phyloP scores from a whole-genome alignment of 2,888 invertebrate genomes.

The Troides oblongomaculatus region DNA sequence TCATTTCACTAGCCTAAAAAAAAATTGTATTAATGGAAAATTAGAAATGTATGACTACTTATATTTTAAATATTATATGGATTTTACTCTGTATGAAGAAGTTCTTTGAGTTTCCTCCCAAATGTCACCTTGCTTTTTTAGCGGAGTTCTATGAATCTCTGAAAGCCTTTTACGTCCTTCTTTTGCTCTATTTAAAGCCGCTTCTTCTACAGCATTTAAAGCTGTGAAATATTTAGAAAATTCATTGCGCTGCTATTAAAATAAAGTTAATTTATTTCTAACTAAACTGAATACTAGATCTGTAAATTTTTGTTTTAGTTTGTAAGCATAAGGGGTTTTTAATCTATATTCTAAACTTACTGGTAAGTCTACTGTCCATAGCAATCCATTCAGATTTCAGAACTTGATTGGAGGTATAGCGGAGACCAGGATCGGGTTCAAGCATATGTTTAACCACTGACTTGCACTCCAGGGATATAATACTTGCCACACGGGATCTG shows the following conservation, averaged over 20 bases:
- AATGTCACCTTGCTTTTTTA: slow-evolving; percentile 64
- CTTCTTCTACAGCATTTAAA: slow-evolving; percentile 80
- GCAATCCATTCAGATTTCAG: slow-evolving; percentile 83
- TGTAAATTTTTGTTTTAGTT: not conserved
- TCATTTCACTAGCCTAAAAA: slow-evolving; percentile 70
- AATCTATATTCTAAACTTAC: slow-evolving; percentile 51
- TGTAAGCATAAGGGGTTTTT: not conserved
- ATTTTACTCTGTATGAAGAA: slow-evolving; percentile 50
- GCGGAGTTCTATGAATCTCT: slow-evolving; percentile 47
- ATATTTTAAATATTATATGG: slow-evolving; percentile 1
- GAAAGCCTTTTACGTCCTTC: slow-evolving; percentile 68
- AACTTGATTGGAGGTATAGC: slow-evolving; percentile 80
- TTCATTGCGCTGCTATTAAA: not conserved
- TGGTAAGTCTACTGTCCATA: slow-evolving; percentile 83
- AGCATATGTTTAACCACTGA: slow-evolving; percentile 82
- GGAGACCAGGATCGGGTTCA: slow-evolving; percentile 83
- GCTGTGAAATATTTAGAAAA: slow-evolving; percentile 44
- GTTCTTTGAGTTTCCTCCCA: slow-evolving; percentile 49
- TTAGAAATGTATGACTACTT: slow-evolving; percentile 3
- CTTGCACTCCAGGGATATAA: slow-evolving; percentile 81
- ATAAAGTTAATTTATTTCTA: not conserved
- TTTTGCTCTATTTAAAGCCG: slow-evolving; percentile 80
- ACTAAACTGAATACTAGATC: not conserved
- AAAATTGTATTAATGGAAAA: slow-evolving; percentile 14
- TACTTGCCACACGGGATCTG: slow-evolving; percentile 80